A percentile compares a stretch with the other conserved stretches of the same genome.
phyloP scores from a whole-genome alignment of 2,797 vertebrate species.

The Alauda arvensis region DNA sequence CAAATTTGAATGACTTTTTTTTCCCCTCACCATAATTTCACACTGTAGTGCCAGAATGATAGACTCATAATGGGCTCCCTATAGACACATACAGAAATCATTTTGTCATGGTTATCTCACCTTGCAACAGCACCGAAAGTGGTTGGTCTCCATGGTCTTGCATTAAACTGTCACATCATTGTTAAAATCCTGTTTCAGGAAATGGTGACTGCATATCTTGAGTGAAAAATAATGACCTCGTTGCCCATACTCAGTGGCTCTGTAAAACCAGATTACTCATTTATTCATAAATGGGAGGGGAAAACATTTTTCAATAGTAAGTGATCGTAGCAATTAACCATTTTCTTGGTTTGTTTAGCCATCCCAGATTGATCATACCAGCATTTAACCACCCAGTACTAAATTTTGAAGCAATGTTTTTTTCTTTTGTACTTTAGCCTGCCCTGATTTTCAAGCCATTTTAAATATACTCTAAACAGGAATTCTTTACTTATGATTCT shows the following conservation, averaged over 20 bases:
- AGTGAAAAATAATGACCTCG: slow-evolving; percentile 19
- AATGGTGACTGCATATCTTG: neutral
- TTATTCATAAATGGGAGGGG: neutral
- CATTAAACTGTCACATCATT: slow-evolving; percentile 47
- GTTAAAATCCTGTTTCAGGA: slow-evolving; percentile 28
- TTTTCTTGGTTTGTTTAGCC: neutral
- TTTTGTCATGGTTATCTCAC: slow-evolving; percentile 59
- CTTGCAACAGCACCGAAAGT: slow-evolving; percentile 31
- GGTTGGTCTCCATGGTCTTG: slow-evolving; percentile 35
- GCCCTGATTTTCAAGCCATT: neutral
- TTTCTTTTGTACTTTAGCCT: neutral
- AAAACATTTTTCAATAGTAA: neutral
- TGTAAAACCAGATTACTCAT: neutral
- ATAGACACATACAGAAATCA: slow-evolving; percentile 46
- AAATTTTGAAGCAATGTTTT: neutral
- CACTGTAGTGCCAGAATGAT: slow-evolving; percentile 34
- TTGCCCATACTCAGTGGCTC: neutral
- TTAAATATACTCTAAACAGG: neutral
- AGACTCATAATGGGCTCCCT: slow-evolving; percentile 43
- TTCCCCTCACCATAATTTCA: slow-evolving; percentile 12
- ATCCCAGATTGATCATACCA: neutral
- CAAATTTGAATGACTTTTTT: slow-evolving; percentile 10
- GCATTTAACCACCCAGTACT: neutral
- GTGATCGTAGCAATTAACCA: neutral
- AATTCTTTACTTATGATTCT: neutral